These are phyloP conservation scores for Conus ventricosus DNA, from an alignment of 1,140 invertebrate species.

Conservation along the genomic window DNA sequence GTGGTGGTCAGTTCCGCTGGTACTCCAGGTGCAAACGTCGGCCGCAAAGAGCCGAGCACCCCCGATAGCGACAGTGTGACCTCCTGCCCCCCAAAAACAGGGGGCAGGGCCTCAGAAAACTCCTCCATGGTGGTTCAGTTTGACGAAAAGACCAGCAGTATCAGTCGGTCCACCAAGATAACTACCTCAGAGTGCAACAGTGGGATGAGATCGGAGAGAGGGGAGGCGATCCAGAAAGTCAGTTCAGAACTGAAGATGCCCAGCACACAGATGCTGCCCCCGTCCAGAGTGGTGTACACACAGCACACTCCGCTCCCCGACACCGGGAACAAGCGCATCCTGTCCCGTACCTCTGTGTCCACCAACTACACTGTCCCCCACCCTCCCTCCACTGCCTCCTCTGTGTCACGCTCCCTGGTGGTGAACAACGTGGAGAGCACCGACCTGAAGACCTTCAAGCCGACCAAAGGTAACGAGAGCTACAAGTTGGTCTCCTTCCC, in stretches of 20 bases:
- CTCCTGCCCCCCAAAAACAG: conserved; percentile 12
- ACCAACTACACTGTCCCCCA: conserved; percentile 60
- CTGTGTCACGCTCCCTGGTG: conserved; percentile 44
- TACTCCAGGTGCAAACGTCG: neutral
- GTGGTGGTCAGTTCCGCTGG: conserved; percentile 22
- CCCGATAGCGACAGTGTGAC: conserved; percentile 8
- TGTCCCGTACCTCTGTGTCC: conserved; percentile 66
- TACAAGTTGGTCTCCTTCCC: conserved; percentile 59
- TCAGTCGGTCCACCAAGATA: neutral
- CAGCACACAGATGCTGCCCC: conserved; percentile 31
- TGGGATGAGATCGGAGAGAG: neutral
- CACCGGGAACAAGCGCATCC: conserved; percentile 49
- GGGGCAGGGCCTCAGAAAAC: neutral
- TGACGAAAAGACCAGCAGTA: neutral
- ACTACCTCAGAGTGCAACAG: neutral
- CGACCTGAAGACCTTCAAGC: conserved; percentile 62
- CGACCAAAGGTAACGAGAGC: conserved; percentile 64
- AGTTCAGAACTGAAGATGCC: neutral
- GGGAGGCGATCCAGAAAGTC: neutral
- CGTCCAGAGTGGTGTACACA: conserved; percentile 38
- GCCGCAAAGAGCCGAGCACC: neutral
- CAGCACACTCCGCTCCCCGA: conserved; percentile 35
- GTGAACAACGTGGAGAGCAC: conserved; percentile 67
- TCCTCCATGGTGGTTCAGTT: conserved; percentile 23
- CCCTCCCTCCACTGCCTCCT: neutral